Percentiles rank a stretch among this genome's conserved stretches.
phyloP scores from a whole-genome alignment of 2,113 vertebrate genomes.

The Pholis gunnellus region DNA sequence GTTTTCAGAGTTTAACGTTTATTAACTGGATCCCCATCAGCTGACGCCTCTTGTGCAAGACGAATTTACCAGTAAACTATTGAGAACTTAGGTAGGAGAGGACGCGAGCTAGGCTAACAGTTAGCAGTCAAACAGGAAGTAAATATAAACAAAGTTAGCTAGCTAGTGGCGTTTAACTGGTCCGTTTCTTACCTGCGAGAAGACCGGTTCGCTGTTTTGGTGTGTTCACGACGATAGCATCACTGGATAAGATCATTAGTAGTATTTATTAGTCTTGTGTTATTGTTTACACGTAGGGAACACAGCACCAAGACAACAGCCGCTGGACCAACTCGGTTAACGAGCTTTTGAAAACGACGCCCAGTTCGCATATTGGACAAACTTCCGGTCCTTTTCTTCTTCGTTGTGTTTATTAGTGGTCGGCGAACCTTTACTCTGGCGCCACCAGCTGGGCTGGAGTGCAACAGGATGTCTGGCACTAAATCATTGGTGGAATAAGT shows the following conservation, averaged over 20 bases:
- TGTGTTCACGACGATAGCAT: background rate
- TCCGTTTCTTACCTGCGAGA: constrained; percentile 24
- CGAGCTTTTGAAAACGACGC: background rate
- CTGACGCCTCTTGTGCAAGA: background rate
- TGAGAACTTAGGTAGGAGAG: background rate
- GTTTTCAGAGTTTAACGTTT: too few relatives aligned
- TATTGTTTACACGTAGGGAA: background rate
- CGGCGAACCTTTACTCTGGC: background rate
- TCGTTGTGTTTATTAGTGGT: background rate
- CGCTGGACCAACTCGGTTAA: background rate
- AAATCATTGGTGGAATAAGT: too few relatives aligned
- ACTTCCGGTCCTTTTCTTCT: background rate
- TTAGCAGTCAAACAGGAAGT: background rate
- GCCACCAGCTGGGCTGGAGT: background rate
- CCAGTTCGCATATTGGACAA: background rate
- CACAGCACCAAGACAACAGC: background rate
- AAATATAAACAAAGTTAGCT: background rate
- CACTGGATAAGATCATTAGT: background rate
- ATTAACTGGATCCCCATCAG: too few relatives aligned
- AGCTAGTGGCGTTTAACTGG: background rate
- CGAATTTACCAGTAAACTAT: background rate
- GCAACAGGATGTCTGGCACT: background rate
- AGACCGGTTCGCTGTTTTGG: background rate
- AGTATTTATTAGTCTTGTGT: too few relatives aligned
- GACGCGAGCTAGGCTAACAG: background rate